These are phyloP conservation scores for Narcine bancroftii DNA, from an alignment of 2,113 vertebrate genomes.

Conservation along the genomic window DNA sequence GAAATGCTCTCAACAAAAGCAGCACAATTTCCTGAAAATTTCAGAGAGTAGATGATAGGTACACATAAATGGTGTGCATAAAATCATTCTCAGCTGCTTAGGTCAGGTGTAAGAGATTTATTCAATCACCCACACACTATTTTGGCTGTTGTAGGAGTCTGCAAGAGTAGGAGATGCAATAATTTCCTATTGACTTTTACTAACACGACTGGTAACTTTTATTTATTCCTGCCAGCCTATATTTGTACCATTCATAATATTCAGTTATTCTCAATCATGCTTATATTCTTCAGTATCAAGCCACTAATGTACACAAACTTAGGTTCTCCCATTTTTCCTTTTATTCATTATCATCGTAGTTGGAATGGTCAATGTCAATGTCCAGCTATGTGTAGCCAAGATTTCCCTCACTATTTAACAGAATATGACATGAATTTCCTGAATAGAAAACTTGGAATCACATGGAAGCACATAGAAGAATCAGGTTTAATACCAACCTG, in stretches of 20 bases:
- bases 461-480: neutral
- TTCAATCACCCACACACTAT: too few species aligned
- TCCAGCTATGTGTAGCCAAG: neutral
- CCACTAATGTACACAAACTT: neutral
- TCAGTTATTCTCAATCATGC: neutral
- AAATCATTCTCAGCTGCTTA: too few species aligned
- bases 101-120: too few species aligned
- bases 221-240: neutral
- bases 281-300: neutral
- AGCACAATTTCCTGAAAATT: too few species aligned
- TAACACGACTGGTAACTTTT: neutral
- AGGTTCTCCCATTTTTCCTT: neutral
- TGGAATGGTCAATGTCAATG: neutral
- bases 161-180: neutral
- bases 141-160: neutral
- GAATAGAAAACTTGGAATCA: neutral
- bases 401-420: neutral
- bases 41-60: too few species aligned
- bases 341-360: neutral
- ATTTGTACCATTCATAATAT: neutral
- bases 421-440: too few species aligned
- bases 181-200: neutral
- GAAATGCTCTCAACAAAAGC: too few species aligned
- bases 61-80: too few species aligned
- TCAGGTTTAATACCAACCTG: neutral